Conservation (phyloP, 2,797 vertebrate species). For the Chelidonichthys spinosus region DNA sequence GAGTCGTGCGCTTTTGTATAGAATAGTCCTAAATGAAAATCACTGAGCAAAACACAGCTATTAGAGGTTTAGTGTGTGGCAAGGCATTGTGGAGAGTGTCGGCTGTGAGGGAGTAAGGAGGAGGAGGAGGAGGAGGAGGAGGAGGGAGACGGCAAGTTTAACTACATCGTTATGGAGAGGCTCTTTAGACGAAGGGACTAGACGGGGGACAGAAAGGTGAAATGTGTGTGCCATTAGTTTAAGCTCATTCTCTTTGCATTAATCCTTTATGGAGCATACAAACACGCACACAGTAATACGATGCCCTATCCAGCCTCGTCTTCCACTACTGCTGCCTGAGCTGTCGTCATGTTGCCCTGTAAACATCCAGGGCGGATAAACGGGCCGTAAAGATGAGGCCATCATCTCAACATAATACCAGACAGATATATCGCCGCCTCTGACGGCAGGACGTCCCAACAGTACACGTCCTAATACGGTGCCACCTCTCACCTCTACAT, state of each 20-base stretch:
- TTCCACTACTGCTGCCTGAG: conserved; percentile 16
- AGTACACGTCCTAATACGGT: conserved; percentile 38
- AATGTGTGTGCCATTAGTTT: conserved; percentile 28
- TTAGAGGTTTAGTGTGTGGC: conserved; percentile 65
- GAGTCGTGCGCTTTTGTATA: conserved; percentile 50
- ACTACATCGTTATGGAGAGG: conserved; percentile 55
- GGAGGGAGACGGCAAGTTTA: conserved; percentile 26
- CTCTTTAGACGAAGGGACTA: conserved; percentile 55
- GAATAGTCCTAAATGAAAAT: conserved; percentile 74
- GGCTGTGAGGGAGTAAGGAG: conserved; percentile 33
- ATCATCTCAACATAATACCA: conserved; percentile 79
- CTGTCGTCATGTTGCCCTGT: conserved; percentile 65
- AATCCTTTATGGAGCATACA: conserved; percentile 20
- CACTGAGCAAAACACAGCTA: conserved; percentile 70
- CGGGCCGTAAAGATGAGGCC: conserved; percentile 79
- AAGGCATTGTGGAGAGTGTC: conserved; percentile 62
- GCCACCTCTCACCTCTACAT: conserved; percentile 44
- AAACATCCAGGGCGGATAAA: conserved; percentile 81
- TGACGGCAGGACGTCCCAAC: conserved; percentile 54
- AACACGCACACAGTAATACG: background rate
- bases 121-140: conserved; percentile 27
- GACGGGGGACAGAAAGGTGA: conserved; percentile 48
- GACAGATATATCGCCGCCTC: conserved; percentile 72
- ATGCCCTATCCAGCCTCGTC: conserved; percentile 6
- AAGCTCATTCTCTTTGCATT: conserved; percentile 45